Conservation (phyloP, 2,797 vertebrate species). For the Myotis myotis region DNA sequence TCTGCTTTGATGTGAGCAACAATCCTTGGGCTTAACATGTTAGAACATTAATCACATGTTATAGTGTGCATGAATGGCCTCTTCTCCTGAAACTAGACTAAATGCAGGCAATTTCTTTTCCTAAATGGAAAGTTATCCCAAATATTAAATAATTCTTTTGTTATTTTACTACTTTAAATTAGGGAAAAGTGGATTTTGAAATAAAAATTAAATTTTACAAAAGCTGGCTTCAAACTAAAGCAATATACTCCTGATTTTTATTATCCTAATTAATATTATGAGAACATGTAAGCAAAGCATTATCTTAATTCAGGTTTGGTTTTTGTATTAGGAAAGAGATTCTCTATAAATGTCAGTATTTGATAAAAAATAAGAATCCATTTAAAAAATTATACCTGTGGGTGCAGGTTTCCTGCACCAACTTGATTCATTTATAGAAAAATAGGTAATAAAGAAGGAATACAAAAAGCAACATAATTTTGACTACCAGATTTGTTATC, state of each 20-base stretch:
- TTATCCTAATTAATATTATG: not conserved
- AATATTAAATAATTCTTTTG: not conserved
- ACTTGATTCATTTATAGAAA: not conserved
- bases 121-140: not conserved
- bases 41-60: constrained; percentile 5
- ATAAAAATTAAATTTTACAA: not conserved
- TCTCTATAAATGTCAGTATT: constrained; percentile 17
- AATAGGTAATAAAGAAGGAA: not conserved
- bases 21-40: not conserved
- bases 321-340: not conserved
- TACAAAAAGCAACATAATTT: not conserved
- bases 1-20: not conserved
- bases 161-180: constrained; percentile 6
- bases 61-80: not conserved
- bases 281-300: not conserved
- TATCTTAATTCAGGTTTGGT: constrained; percentile 13
- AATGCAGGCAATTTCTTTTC: not conserved
- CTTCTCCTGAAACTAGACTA: not conserved
- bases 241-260: not conserved
- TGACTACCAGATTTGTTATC: constrained; percentile 44
- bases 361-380: constrained; percentile 1
- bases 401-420: not conserved
- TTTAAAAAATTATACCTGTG: not conserved
- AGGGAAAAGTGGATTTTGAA: not conserved
- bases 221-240: not conserved